Conservation (phyloP, 2,797 vertebrate species). For the Monodelphis domestica region DNA sequence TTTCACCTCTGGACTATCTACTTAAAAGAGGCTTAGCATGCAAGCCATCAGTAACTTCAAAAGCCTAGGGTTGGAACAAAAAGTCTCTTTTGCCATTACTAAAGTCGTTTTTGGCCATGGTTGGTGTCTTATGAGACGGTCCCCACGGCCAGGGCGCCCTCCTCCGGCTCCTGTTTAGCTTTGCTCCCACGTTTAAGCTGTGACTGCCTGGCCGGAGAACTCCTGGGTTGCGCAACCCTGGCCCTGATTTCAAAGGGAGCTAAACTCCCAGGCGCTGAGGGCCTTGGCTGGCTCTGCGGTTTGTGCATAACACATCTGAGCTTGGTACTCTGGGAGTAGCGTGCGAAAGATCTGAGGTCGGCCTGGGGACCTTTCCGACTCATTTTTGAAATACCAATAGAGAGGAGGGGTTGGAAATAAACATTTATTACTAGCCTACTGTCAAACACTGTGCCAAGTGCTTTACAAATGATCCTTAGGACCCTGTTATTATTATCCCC, state of each 20-base stretch:
- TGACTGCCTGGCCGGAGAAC: neutral
- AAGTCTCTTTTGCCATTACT: neutral
- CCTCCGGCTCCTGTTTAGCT: constrained; percentile 2
- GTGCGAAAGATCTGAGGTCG: neutral
- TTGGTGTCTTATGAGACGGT: neutral
- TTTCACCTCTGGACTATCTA: neutral
- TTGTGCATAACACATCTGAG: neutral
- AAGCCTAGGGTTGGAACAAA: neutral
- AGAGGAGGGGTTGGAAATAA: neutral
- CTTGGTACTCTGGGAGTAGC: neutral
- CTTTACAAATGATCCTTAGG: neutral
- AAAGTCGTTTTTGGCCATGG: neutral
- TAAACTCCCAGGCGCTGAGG: neutral
- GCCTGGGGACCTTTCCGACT: neutral
- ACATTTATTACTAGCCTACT: neutral
- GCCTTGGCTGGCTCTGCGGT: neutral
- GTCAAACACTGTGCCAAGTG: neutral
- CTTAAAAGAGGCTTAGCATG: neutral
- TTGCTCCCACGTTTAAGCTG: fast-evolving
- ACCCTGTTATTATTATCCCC: neutral
- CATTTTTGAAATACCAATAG: constrained; percentile 17
- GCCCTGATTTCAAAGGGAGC: neutral
- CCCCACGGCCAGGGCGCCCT: constrained; percentile 51
- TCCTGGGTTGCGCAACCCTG: fast-evolving
- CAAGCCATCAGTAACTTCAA: neutral